Percentiles rank a stretch among this genome's conserved stretches.
These are phyloP conservation scores for Drosophila parabipectinata DNA, from an alignment of 1,140 invertebrate species.

Conservation along the genomic window DNA sequence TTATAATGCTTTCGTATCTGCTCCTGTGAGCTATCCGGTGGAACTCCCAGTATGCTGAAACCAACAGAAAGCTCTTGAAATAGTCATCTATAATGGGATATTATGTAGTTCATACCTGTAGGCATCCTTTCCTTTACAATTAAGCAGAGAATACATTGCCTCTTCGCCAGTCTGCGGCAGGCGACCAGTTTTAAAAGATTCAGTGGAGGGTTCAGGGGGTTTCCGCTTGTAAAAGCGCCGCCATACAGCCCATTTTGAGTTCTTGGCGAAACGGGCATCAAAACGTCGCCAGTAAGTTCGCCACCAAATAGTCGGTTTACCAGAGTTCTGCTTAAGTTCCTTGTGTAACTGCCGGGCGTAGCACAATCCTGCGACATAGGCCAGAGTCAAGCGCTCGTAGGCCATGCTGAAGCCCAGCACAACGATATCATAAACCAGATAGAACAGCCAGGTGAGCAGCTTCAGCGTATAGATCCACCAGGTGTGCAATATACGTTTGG, in stretches of 20 bases:
- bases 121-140: slow-evolving; percentile 97
- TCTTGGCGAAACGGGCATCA: slow-evolving; percentile 77
- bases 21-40: slow-evolving; percentile 93
- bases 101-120: slow-evolving; percentile 87
- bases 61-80: background rate
- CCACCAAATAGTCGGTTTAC: slow-evolving; percentile 79
- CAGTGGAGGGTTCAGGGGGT: slow-evolving; percentile 56
- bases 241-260: slow-evolving; percentile 80
- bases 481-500: slow-evolving; percentile 70
- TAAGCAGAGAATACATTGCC: slow-evolving; percentile 95
- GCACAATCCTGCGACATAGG: slow-evolving; percentile 55
- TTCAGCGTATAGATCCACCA: slow-evolving; percentile 89
- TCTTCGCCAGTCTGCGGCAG: slow-evolving; percentile 96
- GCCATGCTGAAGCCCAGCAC: slow-evolving; percentile 90
- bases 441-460: slow-evolving; percentile 90
- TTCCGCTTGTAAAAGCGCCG: slow-evolving; percentile 77
- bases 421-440: slow-evolving; percentile 91
- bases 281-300: slow-evolving; percentile 74
- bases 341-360: slow-evolving; percentile 70
- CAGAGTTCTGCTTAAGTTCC: slow-evolving; percentile 80
- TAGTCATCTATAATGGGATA: background rate
- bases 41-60: slow-evolving; percentile 93
- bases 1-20: slow-evolving; percentile 97
- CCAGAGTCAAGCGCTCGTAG: slow-evolving; percentile 85
- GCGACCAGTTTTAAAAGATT: slow-evolving; percentile 83